These are phyloP conservation scores for Cataglyphis hispanica DNA, from an alignment of 1,140 invertebrate genomes.

Conservation along the genomic window DNA sequence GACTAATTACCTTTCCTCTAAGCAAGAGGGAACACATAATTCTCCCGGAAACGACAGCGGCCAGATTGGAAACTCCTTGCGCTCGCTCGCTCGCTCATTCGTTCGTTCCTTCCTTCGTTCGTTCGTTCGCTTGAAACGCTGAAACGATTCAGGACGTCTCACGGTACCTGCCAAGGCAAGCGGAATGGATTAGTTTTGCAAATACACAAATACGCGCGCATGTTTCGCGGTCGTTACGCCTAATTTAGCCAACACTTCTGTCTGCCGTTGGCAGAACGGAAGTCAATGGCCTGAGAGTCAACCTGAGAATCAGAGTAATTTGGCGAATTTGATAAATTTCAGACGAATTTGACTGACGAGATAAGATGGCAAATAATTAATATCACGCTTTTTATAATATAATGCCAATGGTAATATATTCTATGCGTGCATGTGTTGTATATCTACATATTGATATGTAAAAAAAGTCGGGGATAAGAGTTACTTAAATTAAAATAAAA, in stretches of 20 bases:
- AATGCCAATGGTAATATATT: neutral
- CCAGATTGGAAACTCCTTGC: conserved; percentile 71
- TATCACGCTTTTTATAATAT: neutral
- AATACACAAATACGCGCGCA: conserved; percentile 67
- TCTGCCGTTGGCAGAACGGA: conserved; percentile 43
- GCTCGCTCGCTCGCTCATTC: neutral
- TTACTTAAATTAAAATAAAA: neutral
- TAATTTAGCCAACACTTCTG: conserved; percentile 65
- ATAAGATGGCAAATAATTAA: neutral
- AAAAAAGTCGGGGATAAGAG: neutral
- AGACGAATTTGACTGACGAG: neutral
- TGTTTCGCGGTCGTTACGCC: conserved; percentile 67
- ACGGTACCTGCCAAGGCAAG: conserved; percentile 7
- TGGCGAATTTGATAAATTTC: neutral
- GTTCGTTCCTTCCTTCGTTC: too few relatives aligned
- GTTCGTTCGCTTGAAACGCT: neutral
- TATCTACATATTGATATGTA: too few relatives aligned
- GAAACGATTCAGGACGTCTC: conserved; percentile 48
- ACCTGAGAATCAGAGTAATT: conserved; percentile 37
- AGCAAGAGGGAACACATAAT: conserved; percentile 63
- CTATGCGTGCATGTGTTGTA: neutral
- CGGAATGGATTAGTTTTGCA: conserved; percentile 71
- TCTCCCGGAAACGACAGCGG: conserved; percentile 68
- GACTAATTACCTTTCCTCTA: conserved; percentile 66
- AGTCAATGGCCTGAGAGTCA: conserved; percentile 56